Conservation (phyloP, 2,113 vertebrate genomes). For the Leucosticte australis region DNA sequence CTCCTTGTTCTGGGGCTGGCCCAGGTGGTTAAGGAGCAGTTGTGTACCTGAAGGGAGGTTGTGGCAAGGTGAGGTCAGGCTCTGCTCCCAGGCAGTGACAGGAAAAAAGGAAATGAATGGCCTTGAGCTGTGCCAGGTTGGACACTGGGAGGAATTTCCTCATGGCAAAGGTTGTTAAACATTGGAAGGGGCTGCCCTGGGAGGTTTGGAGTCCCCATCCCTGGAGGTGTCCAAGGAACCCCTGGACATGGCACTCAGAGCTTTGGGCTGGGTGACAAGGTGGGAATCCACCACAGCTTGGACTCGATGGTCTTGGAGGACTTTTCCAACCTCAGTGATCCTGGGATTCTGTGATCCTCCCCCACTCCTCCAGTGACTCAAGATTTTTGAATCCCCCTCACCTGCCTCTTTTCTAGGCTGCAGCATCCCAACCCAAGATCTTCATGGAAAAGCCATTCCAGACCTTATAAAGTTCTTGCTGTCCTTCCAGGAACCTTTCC, state of each 20-base stretch:
- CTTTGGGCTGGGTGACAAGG: not conserved
- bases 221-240: not conserved
- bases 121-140: not conserved
- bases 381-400: not conserved
- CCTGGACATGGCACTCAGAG: accelerated
- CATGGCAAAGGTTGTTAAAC: not conserved
- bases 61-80: not conserved
- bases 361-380: not conserved
- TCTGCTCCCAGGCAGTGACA: not conserved
- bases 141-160: not conserved
- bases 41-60: not conserved
- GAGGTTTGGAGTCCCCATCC: not conserved
- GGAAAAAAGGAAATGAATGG: not conserved
- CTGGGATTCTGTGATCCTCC: not conserved
- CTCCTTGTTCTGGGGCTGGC: not conserved
- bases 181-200: not conserved
- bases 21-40: not conserved
- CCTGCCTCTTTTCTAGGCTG: not conserved
- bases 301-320: accelerated
- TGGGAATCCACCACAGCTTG: accelerated
- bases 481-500: not conserved
- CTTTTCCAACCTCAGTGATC: not conserved
- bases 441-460: not conserved
- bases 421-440: not conserved
- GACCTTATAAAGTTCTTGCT: accelerated